Evolutionary conservation across 2,888 invertebrate genomes (phyloP).

Genomic region (Mythimna pallens): DNA sequence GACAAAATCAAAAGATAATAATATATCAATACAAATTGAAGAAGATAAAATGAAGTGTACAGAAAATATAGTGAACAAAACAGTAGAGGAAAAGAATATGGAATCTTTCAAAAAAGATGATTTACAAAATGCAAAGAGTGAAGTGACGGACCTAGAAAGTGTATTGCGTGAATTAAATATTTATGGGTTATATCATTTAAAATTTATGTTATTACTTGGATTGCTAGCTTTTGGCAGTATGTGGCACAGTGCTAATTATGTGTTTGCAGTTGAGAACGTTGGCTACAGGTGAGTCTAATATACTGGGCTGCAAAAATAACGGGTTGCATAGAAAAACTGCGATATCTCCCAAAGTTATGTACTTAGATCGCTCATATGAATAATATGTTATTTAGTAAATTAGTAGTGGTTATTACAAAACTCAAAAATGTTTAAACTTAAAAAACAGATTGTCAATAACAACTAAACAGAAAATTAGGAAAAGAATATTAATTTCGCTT

Average conservation of each 20-base stretch:
- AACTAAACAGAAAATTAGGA: too few relatives aligned
- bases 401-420: too few relatives aligned
- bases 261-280: constrained; percentile 62
- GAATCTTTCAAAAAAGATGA: background rate
- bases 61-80: background rate
- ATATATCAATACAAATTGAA: background rate
- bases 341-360: too few relatives aligned
- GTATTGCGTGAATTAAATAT: constrained; percentile 58
- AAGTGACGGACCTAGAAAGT: constrained; percentile 48
- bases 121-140: background rate
- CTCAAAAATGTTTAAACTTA: too few relatives aligned
- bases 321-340: too few relatives aligned
- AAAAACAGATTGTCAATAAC: too few relatives aligned
- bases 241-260: constrained; percentile 57
- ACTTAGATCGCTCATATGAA: too few relatives aligned
- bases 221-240: constrained; percentile 40
- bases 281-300: constrained; percentile 51
- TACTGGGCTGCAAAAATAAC: too few relatives aligned
- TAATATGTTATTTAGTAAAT: too few relatives aligned
- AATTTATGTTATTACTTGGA: constrained; percentile 51
- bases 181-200: constrained; percentile 60
- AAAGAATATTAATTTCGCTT: too few relatives aligned
- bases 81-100: background rate
- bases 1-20: background rate
- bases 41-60: background rate